Percentiles rank a stretch among this genome's conserved stretches.
Conservation (phyloP, 2,113 vertebrate genomes). For the Pseudolaguvia tuberculata region DNA sequence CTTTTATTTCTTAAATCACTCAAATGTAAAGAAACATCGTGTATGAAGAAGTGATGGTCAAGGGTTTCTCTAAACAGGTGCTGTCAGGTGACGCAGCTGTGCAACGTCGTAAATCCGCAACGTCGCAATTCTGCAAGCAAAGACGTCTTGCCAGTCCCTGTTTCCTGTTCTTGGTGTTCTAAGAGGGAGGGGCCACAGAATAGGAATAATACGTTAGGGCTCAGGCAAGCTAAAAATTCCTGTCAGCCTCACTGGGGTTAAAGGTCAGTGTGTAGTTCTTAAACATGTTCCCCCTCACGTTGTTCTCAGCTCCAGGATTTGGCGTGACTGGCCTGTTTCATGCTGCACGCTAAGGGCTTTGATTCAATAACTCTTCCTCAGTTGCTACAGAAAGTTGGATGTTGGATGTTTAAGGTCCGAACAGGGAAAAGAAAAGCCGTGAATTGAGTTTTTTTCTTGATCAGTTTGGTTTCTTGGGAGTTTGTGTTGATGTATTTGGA, state of each 20-base stretch:
- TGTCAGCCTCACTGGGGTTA: conserved; percentile 57
- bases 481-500: neutral
- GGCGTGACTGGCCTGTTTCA: neutral
- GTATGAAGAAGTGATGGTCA: neutral
- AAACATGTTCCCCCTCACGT: conserved; percentile 47
- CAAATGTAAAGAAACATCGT: neutral
- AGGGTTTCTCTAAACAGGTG: neutral
- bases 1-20: neutral
- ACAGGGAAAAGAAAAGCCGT: neutral
- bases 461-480: conserved; percentile 4
- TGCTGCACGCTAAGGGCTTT: neutral
- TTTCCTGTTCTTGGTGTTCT: neutral
- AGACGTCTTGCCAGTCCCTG: neutral
- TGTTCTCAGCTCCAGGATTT: conserved; percentile 48
- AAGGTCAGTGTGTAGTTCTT: conserved; percentile 61
- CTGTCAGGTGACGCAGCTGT: conserved; percentile 19
- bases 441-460: neutral
- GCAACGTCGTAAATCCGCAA: conserved; percentile 17
- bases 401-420: neutral
- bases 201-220: too few relatives aligned
- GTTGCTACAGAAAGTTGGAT: too few relatives aligned
- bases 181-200: too few relatives aligned
- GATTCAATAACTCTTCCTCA: neutral
- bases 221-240: neutral
- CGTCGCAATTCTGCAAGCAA: conserved; percentile 1